Base-by-base conservation (phyloP, 2,797 vertebrate species). In the Notamacropus eugenii region DNA sequence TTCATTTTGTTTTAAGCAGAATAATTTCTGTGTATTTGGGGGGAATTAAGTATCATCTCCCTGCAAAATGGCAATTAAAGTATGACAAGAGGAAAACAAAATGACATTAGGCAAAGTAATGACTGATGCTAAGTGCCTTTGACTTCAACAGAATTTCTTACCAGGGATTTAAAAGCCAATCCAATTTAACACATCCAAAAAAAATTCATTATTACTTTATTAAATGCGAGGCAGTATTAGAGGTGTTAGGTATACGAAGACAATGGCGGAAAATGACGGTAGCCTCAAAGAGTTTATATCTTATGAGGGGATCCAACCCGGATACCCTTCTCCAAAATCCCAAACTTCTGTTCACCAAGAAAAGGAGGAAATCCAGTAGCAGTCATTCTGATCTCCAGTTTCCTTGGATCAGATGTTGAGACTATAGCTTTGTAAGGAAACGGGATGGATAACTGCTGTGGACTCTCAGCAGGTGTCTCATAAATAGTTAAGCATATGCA, bases 381-480 rank as follows among this genome's bases (percentile, higher is more conserved):
- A 87, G 40, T 98, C 97, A 98, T 98, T 97, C 97, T 99, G 98
- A 98, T 96, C 96, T 98, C 96, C 97, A 98, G 97, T 98, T 99
- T 99, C 97, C 97, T 99, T 99, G 99, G 67, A 50, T n/a, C 93
- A 62, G 98, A 97, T 98, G 98, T 97, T 98, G 98, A 98, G 94
- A 98, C 98, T 98, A 87, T 50, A 50, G 97, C 98, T 99, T 98
- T 98, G 98, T 98, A 98, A 97, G 98, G 98, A 98, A 98, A 98
- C 98, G 98, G 98, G 98, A 97, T 98, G 97, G 99, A 99, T 99
- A 99, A 98, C 98, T 98, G 98, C 98, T 98, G 99, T 99, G 98
- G 98, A 99, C 97, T 98, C 99, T 98, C 99, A 99, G 99, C 99
- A 99, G 99, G 99, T 98, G 98, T 97, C 98, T 99, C 98, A 99